phyloP scores from a whole-genome alignment of 2,797 vertebrate species.

The Gephyroberyx darwinii region DNA sequence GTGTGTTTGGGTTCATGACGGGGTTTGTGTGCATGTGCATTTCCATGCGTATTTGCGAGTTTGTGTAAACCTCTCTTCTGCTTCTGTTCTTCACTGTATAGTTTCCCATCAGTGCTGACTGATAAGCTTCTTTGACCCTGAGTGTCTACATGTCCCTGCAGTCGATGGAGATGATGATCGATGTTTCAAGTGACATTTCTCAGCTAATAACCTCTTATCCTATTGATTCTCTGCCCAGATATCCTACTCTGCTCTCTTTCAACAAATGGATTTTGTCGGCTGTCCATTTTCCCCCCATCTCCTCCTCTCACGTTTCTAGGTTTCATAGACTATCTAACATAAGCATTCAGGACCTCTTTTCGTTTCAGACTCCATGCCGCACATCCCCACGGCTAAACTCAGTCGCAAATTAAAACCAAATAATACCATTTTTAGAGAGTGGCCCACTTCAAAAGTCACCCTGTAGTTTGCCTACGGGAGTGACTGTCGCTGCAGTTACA shows the following conservation, averaged over 20 bases:
- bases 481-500: slow-evolving; percentile 40
- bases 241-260: slow-evolving; percentile 67
- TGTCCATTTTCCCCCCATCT: slow-evolving; percentile 56
- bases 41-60: background rate
- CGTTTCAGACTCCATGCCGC: slow-evolving; percentile 22
- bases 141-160: slow-evolving; percentile 66
- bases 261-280: slow-evolving; percentile 70
- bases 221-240: slow-evolving; percentile 75
- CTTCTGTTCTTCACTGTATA: slow-evolving; percentile 39
- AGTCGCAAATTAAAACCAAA: slow-evolving; percentile 58
- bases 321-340: slow-evolving; percentile 48
- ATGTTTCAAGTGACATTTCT: slow-evolving; percentile 80
- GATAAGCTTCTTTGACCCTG: slow-evolving; percentile 68
- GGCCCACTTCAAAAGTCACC: slow-evolving; percentile 61
- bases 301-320: slow-evolving; percentile 43
- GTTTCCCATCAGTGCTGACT: slow-evolving; percentile 56
- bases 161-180: slow-evolving; percentile 75
- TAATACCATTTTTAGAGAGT: slow-evolving; percentile 43
- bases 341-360: slow-evolving; percentile 14
- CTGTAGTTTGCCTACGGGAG: slow-evolving; percentile 53
- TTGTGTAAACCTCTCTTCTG: slow-evolving; percentile 39
- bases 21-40: too few species aligned
- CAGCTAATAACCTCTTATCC: slow-evolving; percentile 80
- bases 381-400: slow-evolving; percentile 41
- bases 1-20: too few species aligned